Conservation (phyloP, 2,888 invertebrate species). For the Acrocera orbiculus region DNA sequence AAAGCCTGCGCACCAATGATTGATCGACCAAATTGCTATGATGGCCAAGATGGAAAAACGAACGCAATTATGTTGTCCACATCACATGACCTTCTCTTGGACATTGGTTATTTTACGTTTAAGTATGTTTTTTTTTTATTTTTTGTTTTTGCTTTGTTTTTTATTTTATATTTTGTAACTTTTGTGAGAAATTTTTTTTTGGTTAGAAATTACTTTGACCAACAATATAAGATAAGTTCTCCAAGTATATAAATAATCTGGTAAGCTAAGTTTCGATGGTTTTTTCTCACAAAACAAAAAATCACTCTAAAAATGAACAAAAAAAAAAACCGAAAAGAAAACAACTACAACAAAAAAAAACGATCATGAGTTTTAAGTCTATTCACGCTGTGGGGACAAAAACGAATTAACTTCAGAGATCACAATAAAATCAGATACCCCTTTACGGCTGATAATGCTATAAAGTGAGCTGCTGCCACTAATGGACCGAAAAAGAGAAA, state of each 20-base stretch:
- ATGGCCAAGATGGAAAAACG: constrained; percentile 8
- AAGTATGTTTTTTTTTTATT: background rate
- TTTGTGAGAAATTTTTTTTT: too few species aligned
- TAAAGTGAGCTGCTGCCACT: constrained; percentile 6
- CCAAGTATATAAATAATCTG: too few species aligned
- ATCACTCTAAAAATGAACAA: too few species aligned
- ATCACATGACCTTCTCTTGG: constrained; percentile 7
- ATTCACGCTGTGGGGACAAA: constrained; percentile 5
- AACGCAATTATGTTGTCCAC: constrained; percentile 9
- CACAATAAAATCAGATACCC: background rate
- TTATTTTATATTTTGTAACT: background rate
- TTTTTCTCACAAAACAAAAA: too few species aligned
- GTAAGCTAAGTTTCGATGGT: too few species aligned
- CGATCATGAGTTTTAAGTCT: too few species aligned
- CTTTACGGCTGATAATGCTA: constrained; percentile 2
- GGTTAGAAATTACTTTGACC: too few species aligned
- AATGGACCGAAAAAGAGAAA: constrained; percentile 6
- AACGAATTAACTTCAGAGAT: constrained; percentile 3
- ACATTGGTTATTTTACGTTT: constrained; percentile 7
- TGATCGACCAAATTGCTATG: constrained; percentile 9
- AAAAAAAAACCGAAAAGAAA: too few species aligned
- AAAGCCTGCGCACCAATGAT: constrained; percentile 10
- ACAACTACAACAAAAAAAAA: too few species aligned
- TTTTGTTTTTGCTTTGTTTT: background rate
- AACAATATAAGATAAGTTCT: too few species aligned